Conservation (phyloP, 2,113 vertebrate species). For the Pelecanoides urinatrix region DNA sequence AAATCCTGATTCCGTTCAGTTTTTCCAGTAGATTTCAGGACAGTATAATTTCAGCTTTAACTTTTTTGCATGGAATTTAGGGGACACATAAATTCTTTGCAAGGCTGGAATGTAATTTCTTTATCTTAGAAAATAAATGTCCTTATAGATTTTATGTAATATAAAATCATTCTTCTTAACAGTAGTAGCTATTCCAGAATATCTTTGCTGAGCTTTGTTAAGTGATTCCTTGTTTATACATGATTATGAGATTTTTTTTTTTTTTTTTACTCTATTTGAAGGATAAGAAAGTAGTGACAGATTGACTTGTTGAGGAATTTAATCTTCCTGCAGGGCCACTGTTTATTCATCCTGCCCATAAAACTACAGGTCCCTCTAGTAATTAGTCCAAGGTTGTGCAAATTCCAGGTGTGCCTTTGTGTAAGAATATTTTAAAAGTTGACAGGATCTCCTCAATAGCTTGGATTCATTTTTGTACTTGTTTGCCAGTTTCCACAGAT, state of each 20-base stretch:
- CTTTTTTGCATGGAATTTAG: background rate
- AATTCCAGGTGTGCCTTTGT: slow-evolving; percentile 24
- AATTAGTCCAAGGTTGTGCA: background rate
- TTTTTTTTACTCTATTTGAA: background rate
- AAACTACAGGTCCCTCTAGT: background rate
- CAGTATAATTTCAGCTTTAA: background rate
- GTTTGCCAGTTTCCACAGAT: background rate
- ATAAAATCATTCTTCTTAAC: background rate
- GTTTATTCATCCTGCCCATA: background rate
- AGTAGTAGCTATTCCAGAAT: background rate
- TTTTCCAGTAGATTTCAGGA: background rate
- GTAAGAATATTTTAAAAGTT: background rate
- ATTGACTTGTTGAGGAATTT: background rate
- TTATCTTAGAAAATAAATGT: background rate
- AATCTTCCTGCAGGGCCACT: background rate
- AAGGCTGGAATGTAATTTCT: background rate
- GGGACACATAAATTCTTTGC: background rate
- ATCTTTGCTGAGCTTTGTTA: background rate
- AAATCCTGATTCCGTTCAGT: background rate
- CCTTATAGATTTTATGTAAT: background rate
- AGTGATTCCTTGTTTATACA: background rate
- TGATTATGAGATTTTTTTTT: background rate
- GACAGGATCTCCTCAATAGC: background rate
- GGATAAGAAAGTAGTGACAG: background rate
- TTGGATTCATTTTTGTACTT: background rate